Percentiles rank a stretch among this genome's conserved stretches.
phyloP scores from a whole-genome alignment of 2,888 invertebrate genomes.

The Esperia sulphurella region DNA sequence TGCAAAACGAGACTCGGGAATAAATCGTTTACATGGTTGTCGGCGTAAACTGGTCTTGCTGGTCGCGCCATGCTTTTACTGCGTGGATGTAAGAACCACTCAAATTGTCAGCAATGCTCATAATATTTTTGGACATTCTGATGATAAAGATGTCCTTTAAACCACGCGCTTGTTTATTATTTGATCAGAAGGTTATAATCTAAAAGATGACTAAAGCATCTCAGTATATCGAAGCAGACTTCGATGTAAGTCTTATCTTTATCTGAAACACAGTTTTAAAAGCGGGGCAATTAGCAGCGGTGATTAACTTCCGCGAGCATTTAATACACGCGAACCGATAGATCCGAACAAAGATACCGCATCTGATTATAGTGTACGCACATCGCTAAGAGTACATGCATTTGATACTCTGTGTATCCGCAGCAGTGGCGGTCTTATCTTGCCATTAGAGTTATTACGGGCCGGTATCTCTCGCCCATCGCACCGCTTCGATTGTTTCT shows the following conservation, averaged over 20 bases:
- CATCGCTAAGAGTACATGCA: constrained; percentile 26
- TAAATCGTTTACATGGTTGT: constrained; percentile 80
- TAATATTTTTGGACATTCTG: too few species aligned
- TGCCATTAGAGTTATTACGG: constrained; percentile 77
- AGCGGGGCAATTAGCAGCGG: constrained; percentile 5
- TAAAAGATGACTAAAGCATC: too few species aligned
- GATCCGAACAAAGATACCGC: constrained; percentile 38
- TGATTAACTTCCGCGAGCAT: constrained; percentile 16
- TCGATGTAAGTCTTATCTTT: neutral
- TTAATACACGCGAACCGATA: constrained; percentile 20
- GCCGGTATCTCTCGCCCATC: constrained; percentile 72
- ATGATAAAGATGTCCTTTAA: too few species aligned
- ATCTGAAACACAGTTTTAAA: neutral
- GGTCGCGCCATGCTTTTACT: constrained; percentile 40
- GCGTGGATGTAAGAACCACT: constrained; percentile 51
- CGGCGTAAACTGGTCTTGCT: constrained; percentile 76
- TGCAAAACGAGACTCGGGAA: constrained; percentile 75
- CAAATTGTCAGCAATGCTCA: neutral
- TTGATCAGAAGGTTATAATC: too few species aligned
- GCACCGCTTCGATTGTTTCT: constrained; percentile 77
- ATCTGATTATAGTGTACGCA: constrained; percentile 52
- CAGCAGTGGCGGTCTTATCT: constrained; percentile 71
- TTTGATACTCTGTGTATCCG: constrained; percentile 50
- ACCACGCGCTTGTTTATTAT: too few species aligned
- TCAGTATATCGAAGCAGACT: too few species aligned